Evolutionary conservation across 2,888 invertebrate genomes (phyloP).

Genomic region (Hypomecis punctinalis): DNA sequence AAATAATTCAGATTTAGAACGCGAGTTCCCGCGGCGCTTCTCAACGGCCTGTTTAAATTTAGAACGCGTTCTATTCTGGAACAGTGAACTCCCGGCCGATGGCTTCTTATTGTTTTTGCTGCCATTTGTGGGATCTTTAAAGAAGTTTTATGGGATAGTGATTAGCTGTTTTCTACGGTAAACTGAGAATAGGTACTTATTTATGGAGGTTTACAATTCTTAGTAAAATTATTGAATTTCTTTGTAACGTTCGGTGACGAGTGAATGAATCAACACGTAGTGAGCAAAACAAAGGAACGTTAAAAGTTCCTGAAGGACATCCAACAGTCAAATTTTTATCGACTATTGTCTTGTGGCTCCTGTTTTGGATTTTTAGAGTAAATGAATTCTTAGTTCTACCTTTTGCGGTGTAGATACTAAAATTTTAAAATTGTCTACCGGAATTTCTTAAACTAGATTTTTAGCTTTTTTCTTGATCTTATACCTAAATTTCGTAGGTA

Average conservation of each 20-base stretch:
- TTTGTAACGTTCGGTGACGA: conserved; percentile 13
- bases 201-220: conserved; percentile 5
- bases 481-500: too few species aligned
- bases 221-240: conserved; percentile 7
- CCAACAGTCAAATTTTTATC: conserved; percentile 14
- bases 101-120: conserved; percentile 79
- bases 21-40: conserved; percentile 76
- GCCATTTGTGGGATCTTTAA: conserved; percentile 53
- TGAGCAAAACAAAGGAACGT: conserved; percentile 23
- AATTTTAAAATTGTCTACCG: too few species aligned
- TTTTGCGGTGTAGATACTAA: too few species aligned
- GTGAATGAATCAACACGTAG: conserved; percentile 29
- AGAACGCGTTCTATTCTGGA: conserved; percentile 80
- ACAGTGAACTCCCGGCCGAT: conserved; percentile 79
- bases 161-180: conserved; percentile 20
- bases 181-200: conserved; percentile 7
- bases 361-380: conserved; percentile 15
- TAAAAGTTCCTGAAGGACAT: conserved; percentile 18
- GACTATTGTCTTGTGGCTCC: conserved; percentile 13
- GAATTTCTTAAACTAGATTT: too few species aligned
- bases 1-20: conserved; percentile 74
- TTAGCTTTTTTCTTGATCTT: too few species aligned
- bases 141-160: conserved; percentile 39
- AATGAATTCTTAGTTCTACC: too few species aligned
- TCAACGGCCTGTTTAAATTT: conserved; percentile 79